Conservation (phyloP, 2,888 invertebrate genomes). For the Ernsta delagoae region DNA sequence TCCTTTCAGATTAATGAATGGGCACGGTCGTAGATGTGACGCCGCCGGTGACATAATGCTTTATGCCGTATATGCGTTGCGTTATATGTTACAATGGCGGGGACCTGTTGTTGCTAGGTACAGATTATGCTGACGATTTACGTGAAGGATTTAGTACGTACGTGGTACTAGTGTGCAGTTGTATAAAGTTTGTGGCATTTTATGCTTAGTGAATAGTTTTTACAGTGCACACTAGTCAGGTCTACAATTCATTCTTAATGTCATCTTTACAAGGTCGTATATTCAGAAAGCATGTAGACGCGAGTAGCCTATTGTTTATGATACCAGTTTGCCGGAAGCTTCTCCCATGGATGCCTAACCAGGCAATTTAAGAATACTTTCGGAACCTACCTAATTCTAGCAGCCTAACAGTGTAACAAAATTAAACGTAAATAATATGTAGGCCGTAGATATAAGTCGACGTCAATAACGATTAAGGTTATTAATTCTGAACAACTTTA, state of each 20-base stretch:
- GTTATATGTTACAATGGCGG: slow-evolving; percentile 26
- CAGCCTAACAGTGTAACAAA: too few relatives aligned
- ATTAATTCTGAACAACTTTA: too few relatives aligned
- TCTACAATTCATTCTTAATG: neutral
- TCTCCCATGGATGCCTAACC: too few relatives aligned
- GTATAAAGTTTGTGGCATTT: neutral
- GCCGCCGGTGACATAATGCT: slow-evolving; percentile 64
- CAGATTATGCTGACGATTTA: neutral
- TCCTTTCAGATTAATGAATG: slow-evolving; percentile 82
- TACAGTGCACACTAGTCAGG: too few relatives aligned
- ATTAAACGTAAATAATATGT: too few relatives aligned
- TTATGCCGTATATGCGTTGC: slow-evolving; percentile 5
- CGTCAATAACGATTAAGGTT: too few relatives aligned
- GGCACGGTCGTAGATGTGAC: slow-evolving; percentile 70
- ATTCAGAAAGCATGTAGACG: too few relatives aligned
- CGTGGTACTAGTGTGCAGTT: neutral
- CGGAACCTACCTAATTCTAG: too few relatives aligned
- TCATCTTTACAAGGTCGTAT: neutral
- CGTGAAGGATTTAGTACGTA: neutral
- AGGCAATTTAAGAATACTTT: too few relatives aligned
- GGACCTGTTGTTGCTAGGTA: slow-evolving; percentile 8
- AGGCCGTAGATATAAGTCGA: too few relatives aligned
- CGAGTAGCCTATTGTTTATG: too few relatives aligned
- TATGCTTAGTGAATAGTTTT: neutral
- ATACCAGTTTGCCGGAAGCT: too few relatives aligned